Conservation (phyloP, 2,888 invertebrate species). For the Sarcophaga variegata region DNA sequence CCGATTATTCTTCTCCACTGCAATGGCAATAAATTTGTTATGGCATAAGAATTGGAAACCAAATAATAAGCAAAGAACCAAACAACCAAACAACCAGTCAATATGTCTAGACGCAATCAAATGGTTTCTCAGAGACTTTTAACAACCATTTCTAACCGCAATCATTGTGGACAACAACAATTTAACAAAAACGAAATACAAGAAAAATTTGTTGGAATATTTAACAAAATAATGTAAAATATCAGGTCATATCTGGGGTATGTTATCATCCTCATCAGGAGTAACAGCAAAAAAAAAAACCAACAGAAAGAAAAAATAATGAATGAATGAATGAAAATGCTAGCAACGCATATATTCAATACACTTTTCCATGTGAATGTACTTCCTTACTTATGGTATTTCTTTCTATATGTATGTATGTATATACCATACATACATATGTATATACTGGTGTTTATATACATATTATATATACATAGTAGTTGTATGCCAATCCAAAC, state of each 20-base stretch:
- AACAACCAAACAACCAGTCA: slow-evolving; percentile 37
- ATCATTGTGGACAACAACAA: neutral
- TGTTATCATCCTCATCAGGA: slow-evolving; percentile 42
- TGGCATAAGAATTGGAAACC: neutral
- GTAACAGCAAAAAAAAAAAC: too few species aligned
- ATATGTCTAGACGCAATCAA: slow-evolving; percentile 66
- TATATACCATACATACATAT: too few species aligned
- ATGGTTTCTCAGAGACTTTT: slow-evolving; percentile 43
- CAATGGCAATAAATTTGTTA: slow-evolving; percentile 10
- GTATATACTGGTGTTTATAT: neutral
- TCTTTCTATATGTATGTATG: neutral
- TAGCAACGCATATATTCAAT: neutral
- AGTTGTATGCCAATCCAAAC: neutral
- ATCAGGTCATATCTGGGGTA: slow-evolving; percentile 58
- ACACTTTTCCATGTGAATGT: neutral
- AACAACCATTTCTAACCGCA: slow-evolving; percentile 3
- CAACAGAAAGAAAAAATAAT: neutral
- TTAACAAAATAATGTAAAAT: slow-evolving; percentile 58
- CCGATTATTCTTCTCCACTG: neutral
- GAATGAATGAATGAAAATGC: neutral
- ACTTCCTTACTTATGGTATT: neutral
- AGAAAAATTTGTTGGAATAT: slow-evolving; percentile 48
- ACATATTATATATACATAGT: neutral
- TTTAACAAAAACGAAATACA: neutral
- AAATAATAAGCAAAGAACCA: neutral